Evolutionary conservation across 2,888 invertebrate species (phyloP).

Genomic region (Lycophotia porphyrea): DNA sequence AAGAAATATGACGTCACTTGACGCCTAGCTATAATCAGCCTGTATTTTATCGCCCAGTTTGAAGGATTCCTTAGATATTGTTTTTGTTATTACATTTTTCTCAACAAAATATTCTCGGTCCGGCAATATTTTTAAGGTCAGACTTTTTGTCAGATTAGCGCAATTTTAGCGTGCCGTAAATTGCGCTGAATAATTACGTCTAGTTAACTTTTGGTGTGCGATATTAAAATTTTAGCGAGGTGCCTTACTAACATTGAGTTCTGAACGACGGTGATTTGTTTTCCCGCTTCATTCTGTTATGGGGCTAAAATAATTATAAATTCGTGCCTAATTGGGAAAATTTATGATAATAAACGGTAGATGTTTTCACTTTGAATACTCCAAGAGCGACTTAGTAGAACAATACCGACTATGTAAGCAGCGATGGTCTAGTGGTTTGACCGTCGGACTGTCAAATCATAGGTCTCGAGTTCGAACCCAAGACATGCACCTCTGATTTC

Average conservation of each 20-base stretch:
- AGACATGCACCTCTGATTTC: no score
- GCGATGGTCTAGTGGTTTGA: no score
- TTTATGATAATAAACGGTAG: neutral
- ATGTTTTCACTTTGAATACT: neutral
- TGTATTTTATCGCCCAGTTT: conserved; percentile 75
- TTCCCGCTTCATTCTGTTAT: conserved; percentile 35
- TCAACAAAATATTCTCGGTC: conserved; percentile 52
- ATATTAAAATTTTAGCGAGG: conserved; percentile 63
- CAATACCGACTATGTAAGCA: no score
- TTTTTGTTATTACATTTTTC: conserved; percentile 73
- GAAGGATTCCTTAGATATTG: conserved; percentile 73
- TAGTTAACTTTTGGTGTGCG: conserved; percentile 61
- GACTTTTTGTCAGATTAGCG: conserved; percentile 62
- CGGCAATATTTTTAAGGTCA: conserved; percentile 63
- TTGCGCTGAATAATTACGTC: conserved; percentile 63
- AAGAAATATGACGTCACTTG: conserved; percentile 79
- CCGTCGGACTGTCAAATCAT: no score
- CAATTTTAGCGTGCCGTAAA: conserved; percentile 63
- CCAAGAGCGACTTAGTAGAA: neutral
- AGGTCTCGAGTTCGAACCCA: no score
- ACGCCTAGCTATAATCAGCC: conserved; percentile 77
- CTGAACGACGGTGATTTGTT: conserved; percentile 53
- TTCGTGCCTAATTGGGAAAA: conserved; percentile 22
- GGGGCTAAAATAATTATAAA: conserved; percentile 42
- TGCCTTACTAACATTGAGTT: conserved; percentile 56